Evolutionary conservation across 2,888 invertebrate genomes (phyloP).

Genomic region (Erpobdella octoculata): DNA sequence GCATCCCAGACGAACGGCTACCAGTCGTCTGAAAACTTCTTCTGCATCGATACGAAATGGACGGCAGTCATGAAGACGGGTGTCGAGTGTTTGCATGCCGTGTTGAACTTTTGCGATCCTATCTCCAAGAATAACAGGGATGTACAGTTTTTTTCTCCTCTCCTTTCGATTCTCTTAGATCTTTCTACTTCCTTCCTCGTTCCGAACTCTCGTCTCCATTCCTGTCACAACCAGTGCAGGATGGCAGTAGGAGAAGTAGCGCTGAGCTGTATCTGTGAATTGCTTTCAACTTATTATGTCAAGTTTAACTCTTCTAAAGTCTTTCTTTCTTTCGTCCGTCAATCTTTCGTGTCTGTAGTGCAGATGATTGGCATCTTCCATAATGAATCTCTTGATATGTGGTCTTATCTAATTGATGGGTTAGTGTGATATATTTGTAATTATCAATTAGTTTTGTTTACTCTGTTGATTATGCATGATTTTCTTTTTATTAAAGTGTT

Average conservation of each 20-base stretch:
- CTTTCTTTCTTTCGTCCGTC: neutral
- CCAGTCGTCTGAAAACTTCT: neutral
- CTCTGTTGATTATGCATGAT: too few relatives aligned
- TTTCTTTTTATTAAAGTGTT: too few relatives aligned
- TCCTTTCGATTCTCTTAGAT: conserved; percentile 3
- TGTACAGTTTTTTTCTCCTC: neutral
- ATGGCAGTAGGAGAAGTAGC: neutral
- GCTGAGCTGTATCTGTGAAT: conserved; percentile 10
- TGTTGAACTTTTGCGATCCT: neutral
- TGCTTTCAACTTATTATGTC: neutral
- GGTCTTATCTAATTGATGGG: neutral
- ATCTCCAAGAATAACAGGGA: neutral
- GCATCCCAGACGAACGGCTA: neutral
- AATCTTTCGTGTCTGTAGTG: neutral
- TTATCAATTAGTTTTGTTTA: too few relatives aligned
- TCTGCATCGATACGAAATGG: neutral
- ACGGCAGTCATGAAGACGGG: neutral
- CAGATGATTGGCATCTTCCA: conserved; percentile 4
- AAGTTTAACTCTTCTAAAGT: neutral
- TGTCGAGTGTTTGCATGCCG: neutral
- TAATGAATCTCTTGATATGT: neutral
- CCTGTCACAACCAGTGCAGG: neutral
- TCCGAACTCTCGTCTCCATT: neutral
- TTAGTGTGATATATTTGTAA: too few relatives aligned
- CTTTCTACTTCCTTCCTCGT: conserved; percentile 17